A percentile compares a stretch with the other conserved stretches of the same genome.
Conservation (phyloP, 2,888 invertebrate species). For the Diaphora mendica region DNA sequence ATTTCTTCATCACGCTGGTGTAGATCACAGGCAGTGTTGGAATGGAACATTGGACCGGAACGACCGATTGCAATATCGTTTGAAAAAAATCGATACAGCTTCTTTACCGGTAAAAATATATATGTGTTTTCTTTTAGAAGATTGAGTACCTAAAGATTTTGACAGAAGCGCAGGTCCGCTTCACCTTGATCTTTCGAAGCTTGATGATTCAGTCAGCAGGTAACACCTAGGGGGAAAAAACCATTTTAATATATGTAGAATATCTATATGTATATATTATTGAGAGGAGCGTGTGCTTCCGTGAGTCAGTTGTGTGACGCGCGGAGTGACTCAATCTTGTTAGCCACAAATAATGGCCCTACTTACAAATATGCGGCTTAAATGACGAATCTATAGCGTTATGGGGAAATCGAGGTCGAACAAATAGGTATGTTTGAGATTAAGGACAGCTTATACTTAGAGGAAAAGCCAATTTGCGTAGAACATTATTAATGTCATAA, state of each 20-base stretch:
- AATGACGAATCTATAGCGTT: slow-evolving; percentile 46
- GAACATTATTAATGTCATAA: not conserved
- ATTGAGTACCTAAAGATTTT: slow-evolving; percentile 23
- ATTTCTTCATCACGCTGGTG: slow-evolving; percentile 73
- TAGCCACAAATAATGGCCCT: slow-evolving; percentile 60
- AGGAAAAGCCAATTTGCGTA: slow-evolving; percentile 7
- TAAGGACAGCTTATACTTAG: not conserved
- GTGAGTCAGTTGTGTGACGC: slow-evolving; percentile 61
- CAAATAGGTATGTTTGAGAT: slow-evolving; percentile 1
- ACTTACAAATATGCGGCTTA: slow-evolving; percentile 37
- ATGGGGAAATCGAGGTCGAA: slow-evolving; percentile 24
- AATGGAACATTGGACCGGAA: slow-evolving; percentile 67
- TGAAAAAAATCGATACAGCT: slow-evolving; percentile 27
- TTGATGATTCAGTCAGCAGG: slow-evolving; percentile 72
- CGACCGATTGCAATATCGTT: slow-evolving; percentile 27
- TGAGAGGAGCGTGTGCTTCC: slow-evolving; percentile 64
- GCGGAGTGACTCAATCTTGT: slow-evolving; percentile 71
- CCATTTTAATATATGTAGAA: slow-evolving; percentile 44
- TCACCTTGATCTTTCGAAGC: slow-evolving; percentile 50
- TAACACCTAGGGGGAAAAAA: slow-evolving; percentile 75
- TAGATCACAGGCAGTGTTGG: slow-evolving; percentile 81
- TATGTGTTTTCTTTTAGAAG: slow-evolving; percentile 17
- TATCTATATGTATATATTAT: slow-evolving; percentile 38
- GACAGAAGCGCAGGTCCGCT: slow-evolving; percentile 45
- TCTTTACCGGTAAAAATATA: slow-evolving; percentile 21